Percentiles rank a stretch among this genome's conserved stretches.
Conservation (phyloP, 2,888 invertebrate genomes). For the Argyresthia goedartella region DNA sequence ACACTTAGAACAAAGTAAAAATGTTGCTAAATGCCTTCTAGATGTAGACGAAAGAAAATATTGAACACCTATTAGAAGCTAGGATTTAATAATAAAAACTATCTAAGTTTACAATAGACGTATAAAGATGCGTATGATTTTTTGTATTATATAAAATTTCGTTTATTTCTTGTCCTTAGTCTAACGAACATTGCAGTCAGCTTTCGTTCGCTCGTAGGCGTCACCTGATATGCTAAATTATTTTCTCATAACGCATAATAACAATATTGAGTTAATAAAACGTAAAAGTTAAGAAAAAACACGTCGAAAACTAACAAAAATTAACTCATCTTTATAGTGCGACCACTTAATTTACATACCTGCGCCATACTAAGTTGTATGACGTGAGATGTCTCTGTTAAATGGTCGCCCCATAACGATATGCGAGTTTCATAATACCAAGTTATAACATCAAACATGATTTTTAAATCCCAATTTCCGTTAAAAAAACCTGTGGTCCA, state of each 20-base stretch:
- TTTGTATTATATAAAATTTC: slow-evolving; percentile 21
- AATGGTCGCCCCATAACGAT: no score
- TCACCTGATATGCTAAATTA: neutral
- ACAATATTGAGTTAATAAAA: no score
- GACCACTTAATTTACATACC: neutral
- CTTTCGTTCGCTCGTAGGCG: neutral
- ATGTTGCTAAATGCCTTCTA: slow-evolving; percentile 35
- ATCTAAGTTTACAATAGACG: slow-evolving; percentile 37
- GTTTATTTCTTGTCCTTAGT: neutral
- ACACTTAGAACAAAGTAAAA: slow-evolving; percentile 1
- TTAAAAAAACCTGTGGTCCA: no score
- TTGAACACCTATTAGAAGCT: slow-evolving; percentile 68
- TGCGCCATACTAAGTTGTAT: no score
- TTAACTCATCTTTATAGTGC: no score
- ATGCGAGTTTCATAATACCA: no score
- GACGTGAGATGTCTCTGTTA: no score
- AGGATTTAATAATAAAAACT: slow-evolving; percentile 54
- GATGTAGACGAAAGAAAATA: slow-evolving; percentile 30
- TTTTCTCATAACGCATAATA: no score
- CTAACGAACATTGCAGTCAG: slow-evolving; percentile 5
- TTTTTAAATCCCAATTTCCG: no score
- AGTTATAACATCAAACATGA: no score
- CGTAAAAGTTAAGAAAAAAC: no score
- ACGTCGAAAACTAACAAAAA: no score
- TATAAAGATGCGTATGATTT: slow-evolving; percentile 43